Evolutionary conservation across 2,888 invertebrate genomes (phyloP), one percentile per base, ranked within the genome.

Genomic region (Archips xylosteana): DNA sequence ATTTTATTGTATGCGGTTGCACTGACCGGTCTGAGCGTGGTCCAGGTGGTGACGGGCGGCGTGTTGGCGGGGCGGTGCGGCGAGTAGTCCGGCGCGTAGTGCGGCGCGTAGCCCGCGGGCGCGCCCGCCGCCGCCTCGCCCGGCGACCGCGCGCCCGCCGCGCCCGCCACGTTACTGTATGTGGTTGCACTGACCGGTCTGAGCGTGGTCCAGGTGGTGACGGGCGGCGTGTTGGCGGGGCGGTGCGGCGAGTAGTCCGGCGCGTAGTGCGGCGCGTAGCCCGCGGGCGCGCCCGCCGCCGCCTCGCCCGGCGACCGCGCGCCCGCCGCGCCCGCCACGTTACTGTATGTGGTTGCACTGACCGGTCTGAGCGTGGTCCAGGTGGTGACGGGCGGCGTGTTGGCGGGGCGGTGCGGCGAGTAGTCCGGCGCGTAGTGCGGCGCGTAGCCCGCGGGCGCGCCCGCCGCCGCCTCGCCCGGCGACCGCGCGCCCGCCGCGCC

Each of bases 361-460:
- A 89, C 89, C 60, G 88, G 85, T n/a, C 89, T 83, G 60, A 89
- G 80, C 51, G 72, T 70, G 74, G 69, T 74, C 74, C 94, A 94
- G 2, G 94, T 94, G 81, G 93, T 94, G 83, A 90, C 90, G 74
- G 94, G 94, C 78, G 94, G 91, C 70, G 94, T 93, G 87, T 92
- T 88, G 78, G 92, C 84, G 80, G 91, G 89, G 9, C 93, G 90
- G 82, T 92, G 94, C 84, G 94, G 94, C 79, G 93, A 93, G 89
- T 94, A 94, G 70, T 93, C 93, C 71, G 92, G 90, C 81, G 92
- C 90, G 87, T 93, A 94, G 88, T 92, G 93, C 83, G 92, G 80
- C 96, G 97, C 77, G 96, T 96, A 89, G 71, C 87, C 86, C 81
- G 87, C 86, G 81, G 85, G 87, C 42, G 96, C 96, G 77, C 96